A percentile compares a stretch with the other conserved stretches of the same genome.
phyloP scores from a whole-genome alignment of 2,113 vertebrate species.

The Lepus americanus region DNA sequence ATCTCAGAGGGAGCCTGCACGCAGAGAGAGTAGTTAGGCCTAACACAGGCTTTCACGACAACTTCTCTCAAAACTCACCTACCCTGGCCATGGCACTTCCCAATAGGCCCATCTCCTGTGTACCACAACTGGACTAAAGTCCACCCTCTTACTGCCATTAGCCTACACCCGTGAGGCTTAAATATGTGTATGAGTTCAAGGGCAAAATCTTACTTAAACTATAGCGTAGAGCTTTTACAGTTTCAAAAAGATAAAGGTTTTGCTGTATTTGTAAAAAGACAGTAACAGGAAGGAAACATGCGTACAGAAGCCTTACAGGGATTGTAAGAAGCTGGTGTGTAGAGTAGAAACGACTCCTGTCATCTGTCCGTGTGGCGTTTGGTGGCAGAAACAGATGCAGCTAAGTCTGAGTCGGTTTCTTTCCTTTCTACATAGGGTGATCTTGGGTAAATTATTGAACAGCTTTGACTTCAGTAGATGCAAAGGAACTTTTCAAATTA shows the following conservation, averaged over 20 bases:
- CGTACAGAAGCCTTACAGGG: background rate
- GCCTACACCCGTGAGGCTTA: no score
- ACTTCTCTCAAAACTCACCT: no score
- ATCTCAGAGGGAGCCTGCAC: no score
- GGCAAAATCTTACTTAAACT: no score
- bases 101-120: no score
- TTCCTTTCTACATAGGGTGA: background rate
- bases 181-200: no score
- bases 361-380: background rate
- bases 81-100: no score
- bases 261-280: background rate
- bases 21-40: no score
- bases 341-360: background rate
- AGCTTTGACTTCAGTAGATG: slow-evolving; percentile 40
- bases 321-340: background rate
- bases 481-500: slow-evolving; percentile 51
- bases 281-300: background rate
- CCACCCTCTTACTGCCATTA: no score
- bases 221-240: no score
- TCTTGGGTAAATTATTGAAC: background rate
- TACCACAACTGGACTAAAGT: no score
- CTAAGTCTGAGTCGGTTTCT: background rate
- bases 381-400: background rate
- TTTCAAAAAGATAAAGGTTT: background rate
- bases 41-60: no score